A percentile compares a stretch with the other conserved stretches of the same genome.
Conservation (phyloP, 2,113 vertebrate species). For the Pantherophis guttatus region DNA sequence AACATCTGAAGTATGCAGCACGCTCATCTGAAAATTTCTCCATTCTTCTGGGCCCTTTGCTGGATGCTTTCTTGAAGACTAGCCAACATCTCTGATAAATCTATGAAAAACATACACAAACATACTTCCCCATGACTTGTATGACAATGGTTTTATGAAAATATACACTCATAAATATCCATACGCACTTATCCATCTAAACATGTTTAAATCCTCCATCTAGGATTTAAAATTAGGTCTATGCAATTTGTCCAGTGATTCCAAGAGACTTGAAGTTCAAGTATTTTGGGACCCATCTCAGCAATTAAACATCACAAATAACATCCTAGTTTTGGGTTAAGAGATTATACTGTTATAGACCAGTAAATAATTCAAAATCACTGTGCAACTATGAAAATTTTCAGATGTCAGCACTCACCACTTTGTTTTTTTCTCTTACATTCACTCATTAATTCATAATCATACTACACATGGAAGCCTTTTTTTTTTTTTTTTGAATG, state of each 20-base stretch:
- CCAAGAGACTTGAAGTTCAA: not conserved
- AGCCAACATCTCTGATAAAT: slow-evolving; percentile 85
- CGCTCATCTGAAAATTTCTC: slow-evolving; percentile 84
- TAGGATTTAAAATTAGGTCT: not conserved
- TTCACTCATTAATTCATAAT: not conserved
- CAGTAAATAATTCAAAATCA: not conserved
- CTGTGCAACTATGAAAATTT: not conserved
- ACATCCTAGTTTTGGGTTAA: not conserved
- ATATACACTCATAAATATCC: not conserved
- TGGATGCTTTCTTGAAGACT: slow-evolving; percentile 83
- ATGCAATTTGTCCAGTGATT: not conserved
- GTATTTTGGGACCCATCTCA: not conserved
- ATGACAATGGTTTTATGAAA: not conserved
- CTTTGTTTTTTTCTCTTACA: not conserved
- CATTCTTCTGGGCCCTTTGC: slow-evolving; percentile 82
- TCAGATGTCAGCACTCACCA: not conserved
- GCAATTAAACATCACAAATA: not conserved
- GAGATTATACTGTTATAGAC: not conserved
- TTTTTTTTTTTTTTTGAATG: not conserved
- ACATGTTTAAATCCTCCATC: not conserved
- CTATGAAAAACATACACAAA: slow-evolving; percentile 61
- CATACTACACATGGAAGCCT: not conserved
- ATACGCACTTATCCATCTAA: not conserved
- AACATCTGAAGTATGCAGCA: slow-evolving; percentile 80
- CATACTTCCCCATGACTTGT: not conserved